Percentiles rank a stretch among this genome's conserved stretches.
Evolutionary conservation across 2,113 vertebrate genomes (phyloP).

Genomic region (Chlamydotis undulata): DNA sequence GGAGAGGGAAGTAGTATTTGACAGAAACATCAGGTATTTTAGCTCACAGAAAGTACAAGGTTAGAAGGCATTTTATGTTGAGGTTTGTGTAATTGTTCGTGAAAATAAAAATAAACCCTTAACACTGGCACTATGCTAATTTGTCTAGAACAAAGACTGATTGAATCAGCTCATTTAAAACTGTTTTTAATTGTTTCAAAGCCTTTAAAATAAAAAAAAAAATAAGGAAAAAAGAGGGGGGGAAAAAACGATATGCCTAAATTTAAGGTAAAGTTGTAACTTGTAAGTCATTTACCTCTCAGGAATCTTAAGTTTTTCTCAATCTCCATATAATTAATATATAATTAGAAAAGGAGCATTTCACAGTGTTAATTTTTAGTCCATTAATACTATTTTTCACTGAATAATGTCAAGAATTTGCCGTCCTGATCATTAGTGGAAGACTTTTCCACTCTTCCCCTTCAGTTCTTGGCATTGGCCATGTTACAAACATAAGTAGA

Average conservation of each 20-base stretch:
- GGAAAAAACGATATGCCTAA: fast-evolving
- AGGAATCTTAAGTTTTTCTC: neutral
- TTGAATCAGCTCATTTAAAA: neutral
- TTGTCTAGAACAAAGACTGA: neutral
- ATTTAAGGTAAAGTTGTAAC: neutral
- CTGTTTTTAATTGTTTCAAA: neutral
- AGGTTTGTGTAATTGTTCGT: neutral
- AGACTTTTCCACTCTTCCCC: neutral
- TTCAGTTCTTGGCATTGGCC: neutral
- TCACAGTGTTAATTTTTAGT: neutral
- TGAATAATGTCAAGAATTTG: neutral
- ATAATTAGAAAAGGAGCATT: neutral
- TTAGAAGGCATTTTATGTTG: neutral
- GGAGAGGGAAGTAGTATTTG: neutral
- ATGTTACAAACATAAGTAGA: neutral
- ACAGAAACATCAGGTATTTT: neutral
- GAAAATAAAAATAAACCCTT: neutral
- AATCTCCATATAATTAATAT: neutral
- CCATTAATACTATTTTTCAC: neutral
- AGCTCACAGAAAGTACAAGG: neutral
- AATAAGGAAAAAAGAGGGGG: too few relatives aligned
- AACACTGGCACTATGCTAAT: neutral
- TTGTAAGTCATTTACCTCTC: neutral
- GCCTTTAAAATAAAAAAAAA: too few relatives aligned
- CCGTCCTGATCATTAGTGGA: neutral